Evolutionary conservation across 1,140 invertebrate genomes (phyloP), one percentile per base, ranked within the genome.

Genomic region (Chionoecetes opilio): DNA sequence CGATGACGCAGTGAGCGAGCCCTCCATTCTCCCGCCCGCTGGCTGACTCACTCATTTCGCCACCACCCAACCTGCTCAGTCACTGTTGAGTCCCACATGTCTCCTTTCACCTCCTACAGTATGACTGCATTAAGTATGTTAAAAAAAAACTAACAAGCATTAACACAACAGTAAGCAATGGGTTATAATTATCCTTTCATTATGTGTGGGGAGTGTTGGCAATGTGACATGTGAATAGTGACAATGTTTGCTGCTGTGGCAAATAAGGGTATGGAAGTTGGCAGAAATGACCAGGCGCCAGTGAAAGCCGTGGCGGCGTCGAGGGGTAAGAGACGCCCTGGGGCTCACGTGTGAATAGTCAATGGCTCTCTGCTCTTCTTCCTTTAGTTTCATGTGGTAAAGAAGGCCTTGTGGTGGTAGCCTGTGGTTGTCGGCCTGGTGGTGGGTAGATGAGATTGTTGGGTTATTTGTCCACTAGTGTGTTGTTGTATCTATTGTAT

Each of bases 31-130:
- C 11, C 63, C 63, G 63, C 63, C 41, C 63, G 26, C 63, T 75
- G 5, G 63, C 63, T 75, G 63, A 75, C 63, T 75, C 63, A 75
- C 63, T 6, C 63, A 46, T 14, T 14, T 14, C 41, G 14, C 41
- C 82, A 84, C 82, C 82, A n/a, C 85, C 32, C 14, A 87, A 21
- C 82, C 82, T 2, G 34, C 85, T 87, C 11, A 87, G 37, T 87
- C 85, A 37, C 37, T 87, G 14, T 32, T 21, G 37, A 87, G 37
- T 87, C 32, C 37, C 85, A 87, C 85, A 35, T 85, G 32, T 31
- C 37, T 31, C 32, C 85, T 87, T 87, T 87, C 85, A 87, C 85
- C 11, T 38, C 32, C 29, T 34, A 11, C 0, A 32, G 29, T 14
- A 85, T 85, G 29, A 14, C 34, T 6, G 29, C 17, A 53, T 53